Conservation (phyloP, 2,888 invertebrate species). For the Agonopterix arenella region DNA sequence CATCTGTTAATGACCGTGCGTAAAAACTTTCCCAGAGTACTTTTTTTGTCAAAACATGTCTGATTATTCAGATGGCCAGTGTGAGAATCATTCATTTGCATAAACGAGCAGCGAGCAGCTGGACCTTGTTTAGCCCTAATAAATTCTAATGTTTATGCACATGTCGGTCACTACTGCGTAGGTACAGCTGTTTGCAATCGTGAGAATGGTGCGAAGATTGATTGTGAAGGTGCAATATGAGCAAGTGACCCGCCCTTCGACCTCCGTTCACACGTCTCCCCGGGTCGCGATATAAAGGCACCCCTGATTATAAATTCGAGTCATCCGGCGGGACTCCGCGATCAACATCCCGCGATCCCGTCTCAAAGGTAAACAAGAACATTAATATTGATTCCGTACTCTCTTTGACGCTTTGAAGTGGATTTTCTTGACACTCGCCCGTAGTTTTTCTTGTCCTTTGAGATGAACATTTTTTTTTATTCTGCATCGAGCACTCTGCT, state of each 20-base stretch:
- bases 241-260: constrained; percentile 67
- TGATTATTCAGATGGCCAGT: constrained; percentile 46
- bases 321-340: constrained; percentile 50
- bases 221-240: constrained; percentile 59
- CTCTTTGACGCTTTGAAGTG: constrained; percentile 61
- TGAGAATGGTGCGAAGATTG: constrained; percentile 49
- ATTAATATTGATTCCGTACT: constrained; percentile 70
- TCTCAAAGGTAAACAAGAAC: constrained; percentile 69
- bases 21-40: constrained; percentile 44
- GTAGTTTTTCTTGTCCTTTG: constrained; percentile 54
- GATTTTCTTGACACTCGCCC: constrained; percentile 48
- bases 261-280: constrained; percentile 60
- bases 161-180: constrained; percentile 48
- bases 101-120: constrained; percentile 39
- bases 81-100: constrained; percentile 41
- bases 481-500: constrained; percentile 15
- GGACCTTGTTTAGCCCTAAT: constrained; percentile 63
- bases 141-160: constrained; percentile 65
- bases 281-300: constrained; percentile 37
- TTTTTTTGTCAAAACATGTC: constrained; percentile 27
- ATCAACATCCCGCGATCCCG: constrained; percentile 42
- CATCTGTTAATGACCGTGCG: background rate
- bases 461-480: constrained; percentile 40
- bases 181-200: constrained; percentile 56
- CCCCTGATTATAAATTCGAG: constrained; percentile 69